These are phyloP conservation scores for Drosophila sucinea DNA, from an alignment of 1,140 invertebrate genomes.

Conservation along the genomic window DNA sequence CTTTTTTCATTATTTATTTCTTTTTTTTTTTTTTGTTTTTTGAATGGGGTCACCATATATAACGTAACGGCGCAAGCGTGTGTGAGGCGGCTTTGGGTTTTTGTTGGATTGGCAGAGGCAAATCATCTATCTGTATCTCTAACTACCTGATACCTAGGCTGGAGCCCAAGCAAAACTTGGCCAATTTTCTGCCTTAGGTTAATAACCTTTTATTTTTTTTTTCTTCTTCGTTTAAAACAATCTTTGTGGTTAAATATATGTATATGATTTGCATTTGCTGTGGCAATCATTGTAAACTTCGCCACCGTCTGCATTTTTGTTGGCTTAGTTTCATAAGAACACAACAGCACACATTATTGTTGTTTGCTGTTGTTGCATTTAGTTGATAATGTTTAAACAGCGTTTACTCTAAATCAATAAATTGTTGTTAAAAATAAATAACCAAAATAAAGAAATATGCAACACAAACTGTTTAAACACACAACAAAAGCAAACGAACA, in stretches of 20 bases:
- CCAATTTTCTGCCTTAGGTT: slow-evolving; percentile 2
- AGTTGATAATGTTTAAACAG: slow-evolving; percentile 4
- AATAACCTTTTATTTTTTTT: neutral
- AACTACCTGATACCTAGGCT: neutral
- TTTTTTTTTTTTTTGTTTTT: neutral
- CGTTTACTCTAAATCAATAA: slow-evolving; percentile 11
- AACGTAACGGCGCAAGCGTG: slow-evolving; percentile 1
- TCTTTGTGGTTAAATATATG: slow-evolving; percentile 6
- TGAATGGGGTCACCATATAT: slow-evolving; percentile 9
- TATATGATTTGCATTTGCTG: slow-evolving; percentile 4
- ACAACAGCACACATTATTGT: neutral
- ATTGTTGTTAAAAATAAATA: neutral
- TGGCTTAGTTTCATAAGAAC: slow-evolving; percentile 4
- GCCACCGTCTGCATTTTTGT: neutral
- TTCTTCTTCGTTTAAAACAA: neutral
- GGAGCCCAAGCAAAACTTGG: neutral
- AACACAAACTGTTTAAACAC: slow-evolving; percentile 1
- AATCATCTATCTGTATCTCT: neutral
- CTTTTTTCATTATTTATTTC: slow-evolving; percentile 3
- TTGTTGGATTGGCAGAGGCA: neutral
- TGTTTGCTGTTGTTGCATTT: neutral
- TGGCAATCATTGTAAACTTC: neutral
- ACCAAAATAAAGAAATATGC: neutral
- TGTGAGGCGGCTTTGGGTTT: neutral
- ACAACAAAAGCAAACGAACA: neutral